Conservation (phyloP, 2,113 vertebrate species). For the Proterorhinus semilunaris region DNA sequence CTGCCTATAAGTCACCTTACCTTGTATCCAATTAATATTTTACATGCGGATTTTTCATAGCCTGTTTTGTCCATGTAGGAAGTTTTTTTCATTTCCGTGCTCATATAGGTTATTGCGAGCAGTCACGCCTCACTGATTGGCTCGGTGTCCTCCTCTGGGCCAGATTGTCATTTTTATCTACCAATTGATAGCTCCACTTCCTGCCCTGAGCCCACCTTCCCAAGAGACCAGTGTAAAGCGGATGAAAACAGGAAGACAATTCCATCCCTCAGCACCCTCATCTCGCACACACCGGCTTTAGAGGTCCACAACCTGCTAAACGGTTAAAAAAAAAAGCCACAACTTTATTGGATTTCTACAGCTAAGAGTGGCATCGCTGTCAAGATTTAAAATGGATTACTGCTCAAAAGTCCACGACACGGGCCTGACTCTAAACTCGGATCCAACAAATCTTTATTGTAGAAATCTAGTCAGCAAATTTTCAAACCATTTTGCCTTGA, state of each 20-base stretch:
- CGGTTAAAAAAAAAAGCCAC: constrained; percentile 25
- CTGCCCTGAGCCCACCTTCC: constrained; percentile 66
- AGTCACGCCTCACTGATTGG: constrained; percentile 68
- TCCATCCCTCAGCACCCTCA: constrained; percentile 71
- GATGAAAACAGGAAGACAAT: constrained; percentile 75
- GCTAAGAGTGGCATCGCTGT: constrained; percentile 20
- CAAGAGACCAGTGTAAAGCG: constrained; percentile 67
- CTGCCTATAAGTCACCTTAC: too few species aligned
- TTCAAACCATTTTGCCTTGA: too few species aligned
- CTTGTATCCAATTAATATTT: not conserved
- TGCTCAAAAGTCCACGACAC: too few species aligned
- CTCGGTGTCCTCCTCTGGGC: constrained; percentile 69
- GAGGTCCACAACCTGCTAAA: constrained; percentile 35
- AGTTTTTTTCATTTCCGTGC: constrained; percentile 67
- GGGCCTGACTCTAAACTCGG: too few species aligned
- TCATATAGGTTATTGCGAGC: constrained; percentile 65
- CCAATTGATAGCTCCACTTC: constrained; percentile 71
- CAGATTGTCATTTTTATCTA: constrained; percentile 75
- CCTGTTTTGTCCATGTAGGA: constrained; percentile 58
- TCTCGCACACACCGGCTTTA: constrained; percentile 43
- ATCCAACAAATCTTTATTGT: too few species aligned
- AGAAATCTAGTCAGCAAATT: too few species aligned
- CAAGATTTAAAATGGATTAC: not conserved
- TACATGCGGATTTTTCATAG: not conserved
- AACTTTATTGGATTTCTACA: constrained; percentile 29